Conservation (phyloP, 1,140 invertebrate genomes). For the Neodiprion pinetum region DNA sequence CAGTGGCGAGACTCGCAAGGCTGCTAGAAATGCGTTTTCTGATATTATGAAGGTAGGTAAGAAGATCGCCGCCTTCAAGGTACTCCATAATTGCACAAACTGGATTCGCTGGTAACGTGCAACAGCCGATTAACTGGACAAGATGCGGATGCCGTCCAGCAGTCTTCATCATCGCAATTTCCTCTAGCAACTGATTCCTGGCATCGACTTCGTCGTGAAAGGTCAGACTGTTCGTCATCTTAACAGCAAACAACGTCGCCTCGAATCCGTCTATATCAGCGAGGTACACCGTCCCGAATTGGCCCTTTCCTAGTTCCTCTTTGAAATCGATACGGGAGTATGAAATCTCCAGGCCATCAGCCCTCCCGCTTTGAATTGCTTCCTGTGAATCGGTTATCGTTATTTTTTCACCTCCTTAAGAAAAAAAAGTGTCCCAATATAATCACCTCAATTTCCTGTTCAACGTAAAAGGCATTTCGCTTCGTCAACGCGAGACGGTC, state of each 20-base stretch:
- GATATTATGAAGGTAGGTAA: slow-evolving; percentile 63
- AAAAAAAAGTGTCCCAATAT: not conserved
- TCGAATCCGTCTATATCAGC: slow-evolving; percentile 63
- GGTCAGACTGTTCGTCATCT: slow-evolving; percentile 65
- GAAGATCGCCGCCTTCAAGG: slow-evolving; percentile 79
- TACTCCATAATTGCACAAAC: slow-evolving; percentile 82
- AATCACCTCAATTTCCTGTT: slow-evolving; percentile 61
- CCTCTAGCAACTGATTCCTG: slow-evolving; percentile 72
- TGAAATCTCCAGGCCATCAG: slow-evolving; percentile 65
- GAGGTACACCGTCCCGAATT: slow-evolving; percentile 76
- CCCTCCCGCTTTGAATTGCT: slow-evolving; percentile 34
- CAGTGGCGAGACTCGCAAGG: not conserved
- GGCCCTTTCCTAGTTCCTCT: slow-evolving; percentile 72
- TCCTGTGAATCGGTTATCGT: slow-evolving; percentile 38
- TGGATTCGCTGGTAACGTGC: slow-evolving; percentile 69
- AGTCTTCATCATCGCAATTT: slow-evolving; percentile 82
- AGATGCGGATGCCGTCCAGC: slow-evolving; percentile 81
- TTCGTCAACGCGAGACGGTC: slow-evolving; percentile 41
- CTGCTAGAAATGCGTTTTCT: not conserved
- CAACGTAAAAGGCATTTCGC: slow-evolving; percentile 58
- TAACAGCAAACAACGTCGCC: slow-evolving; percentile 72
- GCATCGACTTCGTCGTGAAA: slow-evolving; percentile 66
- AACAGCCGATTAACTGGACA: slow-evolving; percentile 80
- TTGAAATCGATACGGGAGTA: slow-evolving; percentile 64
- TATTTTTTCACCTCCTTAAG: not conserved